phyloP scores from a whole-genome alignment of 2,888 invertebrate genomes.

The Agrilus biguttatus region DNA sequence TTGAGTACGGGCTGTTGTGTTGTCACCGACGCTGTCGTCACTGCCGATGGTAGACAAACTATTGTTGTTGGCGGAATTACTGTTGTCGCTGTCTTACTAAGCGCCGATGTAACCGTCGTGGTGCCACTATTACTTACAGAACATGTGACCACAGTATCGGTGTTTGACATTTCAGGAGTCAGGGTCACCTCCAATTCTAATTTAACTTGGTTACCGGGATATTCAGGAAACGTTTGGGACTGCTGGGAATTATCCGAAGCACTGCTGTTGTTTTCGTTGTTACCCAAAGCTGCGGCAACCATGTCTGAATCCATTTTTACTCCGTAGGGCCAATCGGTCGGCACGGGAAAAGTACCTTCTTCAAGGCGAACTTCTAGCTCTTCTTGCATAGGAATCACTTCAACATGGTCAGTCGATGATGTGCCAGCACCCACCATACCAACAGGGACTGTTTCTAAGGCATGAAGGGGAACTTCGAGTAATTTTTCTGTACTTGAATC shows the following conservation, averaged over 20 bases:
- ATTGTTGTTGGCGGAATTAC: constrained; percentile 39
- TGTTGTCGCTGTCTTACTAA: constrained; percentile 27
- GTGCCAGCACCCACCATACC: constrained; percentile 21
- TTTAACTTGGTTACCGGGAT: constrained; percentile 33
- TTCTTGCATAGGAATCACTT: constrained; percentile 41
- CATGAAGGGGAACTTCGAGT: constrained; percentile 29
- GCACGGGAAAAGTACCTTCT: constrained; percentile 34
- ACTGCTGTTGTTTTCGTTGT: constrained; percentile 19
- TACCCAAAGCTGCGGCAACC: constrained; percentile 37
- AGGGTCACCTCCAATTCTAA: constrained; percentile 44
- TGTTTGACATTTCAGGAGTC: constrained; percentile 43
- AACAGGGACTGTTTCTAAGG: constrained; percentile 24
- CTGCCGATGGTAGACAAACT: constrained; percentile 33
- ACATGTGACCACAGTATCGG: constrained; percentile 36
- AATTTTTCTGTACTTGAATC: constrained; percentile 36
- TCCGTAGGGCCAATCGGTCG: constrained; percentile 31
- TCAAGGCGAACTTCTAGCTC: constrained; percentile 41
- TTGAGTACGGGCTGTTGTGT: constrained; percentile 17
- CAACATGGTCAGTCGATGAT: constrained; percentile 24
- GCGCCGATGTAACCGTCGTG: constrained; percentile 20
- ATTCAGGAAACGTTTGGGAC: constrained; percentile 20
- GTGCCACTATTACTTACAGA: constrained; percentile 30
- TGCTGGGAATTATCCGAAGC: constrained; percentile 6
- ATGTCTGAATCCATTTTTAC: constrained; percentile 33
- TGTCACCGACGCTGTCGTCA: constrained; percentile 22